These are phyloP conservation scores for Gallinago undulata DNA, from an alignment of 2,113 vertebrate species.

Conservation along the genomic window DNA sequence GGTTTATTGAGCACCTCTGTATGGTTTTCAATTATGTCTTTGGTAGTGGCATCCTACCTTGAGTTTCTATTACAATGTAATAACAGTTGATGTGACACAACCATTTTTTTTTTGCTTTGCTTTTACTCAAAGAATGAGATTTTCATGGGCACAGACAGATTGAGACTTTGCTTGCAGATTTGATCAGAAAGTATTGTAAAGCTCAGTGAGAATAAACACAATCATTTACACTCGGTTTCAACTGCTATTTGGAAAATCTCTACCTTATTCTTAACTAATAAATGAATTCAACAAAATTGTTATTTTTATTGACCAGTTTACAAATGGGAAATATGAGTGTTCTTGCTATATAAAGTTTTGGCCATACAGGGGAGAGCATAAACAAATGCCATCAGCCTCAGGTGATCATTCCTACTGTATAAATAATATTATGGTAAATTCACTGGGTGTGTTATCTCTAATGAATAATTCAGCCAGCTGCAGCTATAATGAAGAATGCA, in stretches of 20 bases:
- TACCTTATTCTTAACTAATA: not conserved
- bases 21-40: not conserved
- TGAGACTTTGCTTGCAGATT: not conserved
- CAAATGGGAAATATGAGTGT: not conserved
- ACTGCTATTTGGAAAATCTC: not conserved
- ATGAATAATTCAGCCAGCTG: slow-evolving; percentile 18
- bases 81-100: not conserved
- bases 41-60: not conserved
- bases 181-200: not conserved
- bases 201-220: not conserved
- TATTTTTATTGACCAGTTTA: not conserved
- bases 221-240: not conserved
- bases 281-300: not conserved
- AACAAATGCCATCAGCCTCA: not conserved
- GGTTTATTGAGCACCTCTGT: not conserved
- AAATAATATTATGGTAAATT: slow-evolving; percentile 31
- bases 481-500: not conserved
- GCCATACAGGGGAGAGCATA: not conserved
- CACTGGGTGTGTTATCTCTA: not conserved
- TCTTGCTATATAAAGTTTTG: not conserved
- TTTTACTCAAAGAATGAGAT: not conserved
- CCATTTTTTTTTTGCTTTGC: not conserved
- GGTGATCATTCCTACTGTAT: not conserved
- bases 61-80: not conserved
- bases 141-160: not conserved